phyloP scores from a whole-genome alignment of 2,888 invertebrate genomes.

The Xestia ashworthii region DNA sequence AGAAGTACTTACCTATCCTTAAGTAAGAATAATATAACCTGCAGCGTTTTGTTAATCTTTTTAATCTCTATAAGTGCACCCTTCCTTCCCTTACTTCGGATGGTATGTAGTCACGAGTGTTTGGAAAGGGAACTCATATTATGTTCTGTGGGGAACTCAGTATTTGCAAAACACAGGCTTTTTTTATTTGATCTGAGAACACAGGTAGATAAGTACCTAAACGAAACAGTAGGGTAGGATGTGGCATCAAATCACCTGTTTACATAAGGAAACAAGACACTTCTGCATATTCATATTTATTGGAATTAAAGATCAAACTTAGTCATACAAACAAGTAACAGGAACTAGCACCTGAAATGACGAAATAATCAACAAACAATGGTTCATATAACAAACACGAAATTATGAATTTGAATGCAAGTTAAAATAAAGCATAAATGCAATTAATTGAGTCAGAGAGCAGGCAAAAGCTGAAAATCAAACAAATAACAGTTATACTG shows the following conservation, averaged over 20 bases:
- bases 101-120: too few relatives aligned
- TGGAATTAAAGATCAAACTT: constrained; percentile 63
- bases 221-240: neutral
- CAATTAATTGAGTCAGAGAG: constrained; percentile 62
- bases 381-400: constrained; percentile 33
- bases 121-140: neutral
- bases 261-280: constrained; percentile 14
- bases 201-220: too few relatives aligned
- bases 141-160: too few relatives aligned
- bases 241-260: neutral
- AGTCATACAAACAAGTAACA: constrained; percentile 69
- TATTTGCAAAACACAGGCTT: neutral
- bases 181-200: too few relatives aligned
- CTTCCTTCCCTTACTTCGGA: too few relatives aligned
- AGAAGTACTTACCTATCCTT: too few relatives aligned
- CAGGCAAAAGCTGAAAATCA: constrained; percentile 54
- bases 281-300: constrained; percentile 47
- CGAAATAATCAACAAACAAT: constrained; percentile 63
- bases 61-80: neutral
- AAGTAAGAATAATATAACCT: neutral
- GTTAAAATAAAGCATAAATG: constrained; percentile 63
- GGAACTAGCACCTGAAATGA: constrained; percentile 73
- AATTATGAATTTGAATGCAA: constrained; percentile 34
- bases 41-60: neutral
- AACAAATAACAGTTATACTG: constrained; percentile 59